Evolutionary conservation across 2,113 vertebrate species (phyloP), one percentile per base, ranked within the genome.

Genomic region (Perca flavescens): DNA sequence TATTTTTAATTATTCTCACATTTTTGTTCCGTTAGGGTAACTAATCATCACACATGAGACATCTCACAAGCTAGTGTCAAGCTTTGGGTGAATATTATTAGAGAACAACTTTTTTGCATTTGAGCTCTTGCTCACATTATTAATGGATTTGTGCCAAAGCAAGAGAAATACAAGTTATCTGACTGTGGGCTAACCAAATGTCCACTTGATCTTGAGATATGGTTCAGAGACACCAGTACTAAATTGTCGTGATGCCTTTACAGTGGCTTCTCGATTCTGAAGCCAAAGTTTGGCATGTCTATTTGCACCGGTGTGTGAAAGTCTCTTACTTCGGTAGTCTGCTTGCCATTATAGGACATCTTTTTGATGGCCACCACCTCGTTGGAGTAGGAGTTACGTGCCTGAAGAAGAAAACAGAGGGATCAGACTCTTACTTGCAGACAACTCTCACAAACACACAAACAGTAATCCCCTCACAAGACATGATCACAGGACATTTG

Each of bases 351-450:
- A 47, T 99, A 99, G 82, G 98, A 99, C 98, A 99, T 99, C 92
- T 99, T 99, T 93, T 99, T 99, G 94, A 99, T 95, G 82, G 98
- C 98, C 95, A 99, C 98, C 95, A 99, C 98, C 91, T 99, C 98
- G 11, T 97, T 98, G 87, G 97, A 98, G 92, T 95, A 97, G 90
- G 96, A 96, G 94, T 99, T 97, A 6, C 97, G 97, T 84, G 98
- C 98, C 98, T 99, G 86, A 15, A 57, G 43, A 40, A 11, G 17
- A 10, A 87, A 83, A 80, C 6, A 17, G 16, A 73, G 4, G 70
- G 12, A 56, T 72, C 4, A 66, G 19, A 21, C 47, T 17, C 16
- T 17, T 40, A 8, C n/a, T 10, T n/a, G 77, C 22, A 57, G 10
- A 66, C 65, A 60, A 68, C 22, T 3, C 13, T 46, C 49, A 73